A percentile compares a stretch with the other conserved stretches of the same genome.
Evolutionary conservation across 2,797 vertebrate genomes (phyloP).

Genomic region (Semotilus atromaculatus): DNA sequence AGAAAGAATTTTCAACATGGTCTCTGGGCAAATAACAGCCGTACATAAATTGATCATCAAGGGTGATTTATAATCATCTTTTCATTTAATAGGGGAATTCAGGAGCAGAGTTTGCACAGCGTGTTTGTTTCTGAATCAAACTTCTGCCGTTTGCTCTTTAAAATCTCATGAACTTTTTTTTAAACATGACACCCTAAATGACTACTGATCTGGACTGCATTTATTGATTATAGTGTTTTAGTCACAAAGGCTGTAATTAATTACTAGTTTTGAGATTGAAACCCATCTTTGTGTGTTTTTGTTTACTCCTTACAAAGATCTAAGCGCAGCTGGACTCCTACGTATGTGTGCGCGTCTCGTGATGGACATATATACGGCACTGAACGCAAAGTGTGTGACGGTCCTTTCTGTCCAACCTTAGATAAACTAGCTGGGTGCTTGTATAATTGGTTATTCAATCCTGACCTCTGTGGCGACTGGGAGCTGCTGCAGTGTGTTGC

Average conservation of each 20-base stretch:
- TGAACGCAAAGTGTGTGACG: constrained; percentile 60
- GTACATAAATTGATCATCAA: constrained; percentile 81
- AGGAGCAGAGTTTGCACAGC: constrained; percentile 6
- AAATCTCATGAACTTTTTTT: constrained; percentile 42
- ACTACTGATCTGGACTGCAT: constrained; percentile 22
- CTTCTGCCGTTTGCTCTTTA: constrained; percentile 23
- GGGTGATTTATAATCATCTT: constrained; percentile 75
- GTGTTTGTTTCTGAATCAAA: constrained; percentile 33
- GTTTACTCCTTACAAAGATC: constrained; percentile 27
- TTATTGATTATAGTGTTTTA: constrained; percentile 36
- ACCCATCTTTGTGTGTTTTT: constrained; percentile 52
- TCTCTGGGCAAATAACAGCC: constrained; percentile 45
- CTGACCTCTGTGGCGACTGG: constrained; percentile 81
- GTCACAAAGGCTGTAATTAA: constrained; percentile 48
- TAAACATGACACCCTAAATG: constrained; percentile 20
- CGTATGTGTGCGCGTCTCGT: constrained; percentile 42
- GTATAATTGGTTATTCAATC: constrained; percentile 98
- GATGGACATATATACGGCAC: constrained; percentile 4
- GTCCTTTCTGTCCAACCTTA: constrained; percentile 87
- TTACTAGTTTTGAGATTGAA: constrained; percentile 58
- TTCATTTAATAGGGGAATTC: constrained; percentile 69
- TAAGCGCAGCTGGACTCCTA: constrained; percentile 36
- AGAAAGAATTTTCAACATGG: constrained; percentile 73
- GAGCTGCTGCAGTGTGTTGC: constrained; percentile 79
- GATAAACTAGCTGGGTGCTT: constrained; percentile 92